Percentiles rank a stretch among this genome's conserved stretches.
These are phyloP conservation scores for Epinotia brunnichana DNA, from an alignment of 2,888 invertebrate species.

Conservation along the genomic window DNA sequence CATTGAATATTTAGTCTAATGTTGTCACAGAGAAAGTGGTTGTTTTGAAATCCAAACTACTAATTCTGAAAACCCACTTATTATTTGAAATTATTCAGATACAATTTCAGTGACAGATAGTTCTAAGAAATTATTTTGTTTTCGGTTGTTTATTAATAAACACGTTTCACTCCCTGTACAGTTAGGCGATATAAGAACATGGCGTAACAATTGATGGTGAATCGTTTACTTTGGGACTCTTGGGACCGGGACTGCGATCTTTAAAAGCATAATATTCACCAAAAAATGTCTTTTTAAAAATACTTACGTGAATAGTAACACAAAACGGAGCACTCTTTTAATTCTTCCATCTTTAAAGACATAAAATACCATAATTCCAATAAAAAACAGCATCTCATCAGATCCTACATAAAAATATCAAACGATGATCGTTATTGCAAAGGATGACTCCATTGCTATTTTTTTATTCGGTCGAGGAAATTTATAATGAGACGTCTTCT, in stretches of 20 bases:
- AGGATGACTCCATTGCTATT: constrained; percentile 77
- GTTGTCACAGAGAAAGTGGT: constrained; percentile 1
- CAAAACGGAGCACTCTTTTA: not conserved
- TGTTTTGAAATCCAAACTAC: constrained; percentile 10
- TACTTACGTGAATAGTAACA: not conserved
- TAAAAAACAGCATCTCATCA: constrained; percentile 56
- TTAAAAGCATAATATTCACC: too few relatives aligned
- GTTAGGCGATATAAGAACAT: too few relatives aligned
- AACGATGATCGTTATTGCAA: constrained; percentile 59
- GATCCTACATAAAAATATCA: constrained; percentile 52
- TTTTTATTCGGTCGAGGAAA: constrained; percentile 75
- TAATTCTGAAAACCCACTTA: not conserved
- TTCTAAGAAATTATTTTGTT: not conserved
- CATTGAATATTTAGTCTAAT: not conserved
- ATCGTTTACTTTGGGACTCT: not conserved
- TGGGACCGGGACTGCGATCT: too few relatives aligned
- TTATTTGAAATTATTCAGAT: not conserved
- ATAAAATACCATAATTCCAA: constrained; percentile 49
- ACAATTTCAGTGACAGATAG: not conserved
- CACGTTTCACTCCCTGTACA: not conserved
- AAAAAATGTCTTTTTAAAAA: too few relatives aligned
- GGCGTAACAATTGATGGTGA: not conserved
- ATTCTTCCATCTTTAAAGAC: constrained; percentile 7
- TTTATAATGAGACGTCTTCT: constrained; percentile 77
- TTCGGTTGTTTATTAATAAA: not conserved